phyloP scores from a whole-genome alignment of 2,888 invertebrate species.

The Rotaria socialis region DNA sequence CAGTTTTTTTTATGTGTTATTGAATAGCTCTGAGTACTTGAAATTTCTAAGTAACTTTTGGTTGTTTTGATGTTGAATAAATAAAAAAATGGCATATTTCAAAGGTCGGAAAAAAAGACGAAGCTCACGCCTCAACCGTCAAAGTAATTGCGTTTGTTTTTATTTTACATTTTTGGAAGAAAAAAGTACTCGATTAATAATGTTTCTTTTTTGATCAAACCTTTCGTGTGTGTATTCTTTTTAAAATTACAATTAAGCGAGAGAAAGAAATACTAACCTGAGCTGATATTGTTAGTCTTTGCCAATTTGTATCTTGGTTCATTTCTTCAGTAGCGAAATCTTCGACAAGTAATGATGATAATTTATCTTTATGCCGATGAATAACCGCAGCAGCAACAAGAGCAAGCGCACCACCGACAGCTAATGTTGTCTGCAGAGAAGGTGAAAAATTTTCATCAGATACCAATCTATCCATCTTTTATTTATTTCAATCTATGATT shows the following conservation, averaged over 20 bases:
- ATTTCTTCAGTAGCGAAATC: background rate
- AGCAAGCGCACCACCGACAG: constrained; percentile 13
- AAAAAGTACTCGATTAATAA: background rate
- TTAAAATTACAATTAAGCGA: background rate
- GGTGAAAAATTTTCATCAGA: background rate
- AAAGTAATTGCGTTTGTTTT: background rate
- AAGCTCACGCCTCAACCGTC: background rate
- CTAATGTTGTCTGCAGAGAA: constrained; percentile 11
- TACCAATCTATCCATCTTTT: background rate
- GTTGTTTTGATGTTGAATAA: background rate
- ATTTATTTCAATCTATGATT: background rate
- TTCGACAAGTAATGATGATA: constrained; percentile 8
- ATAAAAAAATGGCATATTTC: too few relatives aligned
- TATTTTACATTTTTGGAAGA: too few relatives aligned
- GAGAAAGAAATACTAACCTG: background rate
- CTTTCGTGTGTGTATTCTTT: background rate
- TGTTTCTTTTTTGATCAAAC: background rate
- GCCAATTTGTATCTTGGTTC: background rate
- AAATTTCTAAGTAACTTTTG: background rate
- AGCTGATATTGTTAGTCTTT: background rate
- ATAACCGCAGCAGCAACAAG: background rate
- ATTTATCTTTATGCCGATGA: background rate
- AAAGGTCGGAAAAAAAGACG: background rate
- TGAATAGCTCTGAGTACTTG: background rate
- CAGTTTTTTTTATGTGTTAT: background rate